Percentiles rank a stretch among this genome's conserved stretches.
These are phyloP conservation scores for Malurus splendens DNA, from an alignment of 2,797 vertebrate genomes.

Conservation along the genomic window DNA sequence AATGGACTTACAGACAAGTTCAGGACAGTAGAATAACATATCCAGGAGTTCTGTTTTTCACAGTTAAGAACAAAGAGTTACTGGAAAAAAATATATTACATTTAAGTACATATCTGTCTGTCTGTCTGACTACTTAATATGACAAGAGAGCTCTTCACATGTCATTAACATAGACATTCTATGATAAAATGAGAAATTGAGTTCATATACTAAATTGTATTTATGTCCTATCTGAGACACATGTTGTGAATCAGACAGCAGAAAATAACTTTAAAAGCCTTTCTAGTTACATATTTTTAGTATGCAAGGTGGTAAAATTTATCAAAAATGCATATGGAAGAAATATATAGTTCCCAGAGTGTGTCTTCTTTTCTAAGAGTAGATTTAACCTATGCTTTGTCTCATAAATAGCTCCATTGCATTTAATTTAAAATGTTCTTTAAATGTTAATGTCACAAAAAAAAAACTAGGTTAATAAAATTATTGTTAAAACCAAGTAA, in stretches of 20 bases:
- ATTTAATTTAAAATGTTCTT: neutral
- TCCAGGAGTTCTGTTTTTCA: neutral
- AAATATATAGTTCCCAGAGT: neutral
- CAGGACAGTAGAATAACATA: neutral
- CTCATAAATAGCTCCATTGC: neutral
- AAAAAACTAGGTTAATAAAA: neutral
- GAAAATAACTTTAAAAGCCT: neutral
- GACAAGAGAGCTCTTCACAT: neutral
- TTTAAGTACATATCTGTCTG: neutral
- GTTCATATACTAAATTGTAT: neutral
- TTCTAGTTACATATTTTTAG: neutral
- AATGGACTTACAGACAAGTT: neutral
- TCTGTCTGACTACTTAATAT: no score
- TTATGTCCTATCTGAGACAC: neutral
- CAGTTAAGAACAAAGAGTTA: neutral
- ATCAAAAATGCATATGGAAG: neutral
- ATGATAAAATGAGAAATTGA: neutral
- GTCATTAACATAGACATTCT: neutral
- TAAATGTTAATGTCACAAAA: neutral
- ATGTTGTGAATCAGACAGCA: neutral
- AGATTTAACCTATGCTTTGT: neutral
- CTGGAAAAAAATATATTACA: neutral
- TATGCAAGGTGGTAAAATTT: neutral
- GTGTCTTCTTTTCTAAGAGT: neutral
- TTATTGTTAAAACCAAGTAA: neutral